phyloP scores from a whole-genome alignment of 2,888 invertebrate species.

The Hyles lineata region DNA sequence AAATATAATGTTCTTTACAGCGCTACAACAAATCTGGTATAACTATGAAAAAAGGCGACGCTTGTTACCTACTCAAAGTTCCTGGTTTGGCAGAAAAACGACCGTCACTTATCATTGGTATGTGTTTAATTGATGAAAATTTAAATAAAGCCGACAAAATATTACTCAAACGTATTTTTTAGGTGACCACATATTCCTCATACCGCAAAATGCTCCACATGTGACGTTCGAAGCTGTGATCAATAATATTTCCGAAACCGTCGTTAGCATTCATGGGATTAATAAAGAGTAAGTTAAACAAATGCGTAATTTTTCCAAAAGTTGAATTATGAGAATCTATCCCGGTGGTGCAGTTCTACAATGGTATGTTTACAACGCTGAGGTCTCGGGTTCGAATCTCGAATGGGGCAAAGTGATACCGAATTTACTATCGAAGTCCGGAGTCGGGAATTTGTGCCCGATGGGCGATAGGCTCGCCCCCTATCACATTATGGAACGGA shows the following conservation, averaged over 20 bases:
- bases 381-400: too few species aligned
- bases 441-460: too few species aligned
- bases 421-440: too few species aligned
- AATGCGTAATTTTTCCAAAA: neutral
- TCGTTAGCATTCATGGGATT: slow-evolving; percentile 41
- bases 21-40: slow-evolving; percentile 68
- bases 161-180: slow-evolving; percentile 32
- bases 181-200: slow-evolving; percentile 83
- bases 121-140: slow-evolving; percentile 31
- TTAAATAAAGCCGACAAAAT: too few species aligned
- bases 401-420: too few species aligned
- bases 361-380: too few species aligned
- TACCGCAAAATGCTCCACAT: slow-evolving; percentile 52
- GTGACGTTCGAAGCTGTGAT: slow-evolving; percentile 72
- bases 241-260: slow-evolving; percentile 61
- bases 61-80: slow-evolving; percentile 77
- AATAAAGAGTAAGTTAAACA: slow-evolving; percentile 42
- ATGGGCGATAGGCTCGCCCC: too few species aligned
- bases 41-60: slow-evolving; percentile 44
- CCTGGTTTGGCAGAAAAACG: slow-evolving; percentile 88
- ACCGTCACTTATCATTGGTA: slow-evolving; percentile 85
- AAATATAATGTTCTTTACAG: slow-evolving; percentile 44
- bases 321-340: neutral
- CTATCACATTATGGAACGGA: too few species aligned
- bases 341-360: too few species aligned